Conservation (phyloP, 2,797 vertebrate species). For the Cyclopterus lumpus region DNA sequence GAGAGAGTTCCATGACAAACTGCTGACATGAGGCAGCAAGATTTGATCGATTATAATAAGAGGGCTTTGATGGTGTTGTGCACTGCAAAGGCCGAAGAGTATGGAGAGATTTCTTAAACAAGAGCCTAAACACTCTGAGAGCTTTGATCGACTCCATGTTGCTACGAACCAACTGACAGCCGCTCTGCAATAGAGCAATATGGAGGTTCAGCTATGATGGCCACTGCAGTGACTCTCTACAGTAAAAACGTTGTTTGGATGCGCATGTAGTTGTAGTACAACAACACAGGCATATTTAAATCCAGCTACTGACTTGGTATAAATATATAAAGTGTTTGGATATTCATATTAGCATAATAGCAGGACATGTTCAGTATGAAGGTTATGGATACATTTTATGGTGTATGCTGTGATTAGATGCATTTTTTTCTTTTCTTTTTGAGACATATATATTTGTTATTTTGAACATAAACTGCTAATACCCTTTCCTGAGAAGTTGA, state of each 20-base stretch:
- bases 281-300: conserved; percentile 41
- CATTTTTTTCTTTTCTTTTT: conserved; percentile 17
- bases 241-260: conserved; percentile 29
- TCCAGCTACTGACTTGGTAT: conserved; percentile 44
- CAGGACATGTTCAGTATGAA: conserved; percentile 37
- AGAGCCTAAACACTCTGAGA: conserved; percentile 19
- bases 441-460: conserved; percentile 44
- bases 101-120: conserved; percentile 8
- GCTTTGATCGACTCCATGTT: conserved; percentile 6
- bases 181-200: not conserved
- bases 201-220: conserved; percentile 7
- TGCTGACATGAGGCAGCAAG: conserved; percentile 52
- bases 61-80: conserved; percentile 25
- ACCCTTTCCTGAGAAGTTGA: conserved; percentile 82
- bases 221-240: not conserved
- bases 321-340: conserved; percentile 46
- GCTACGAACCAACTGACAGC: not conserved
- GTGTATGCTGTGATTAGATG: conserved; percentile 41
- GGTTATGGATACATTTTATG: conserved; percentile 50
- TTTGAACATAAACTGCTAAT: conserved; percentile 62
- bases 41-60: conserved; percentile 33
- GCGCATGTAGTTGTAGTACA: conserved; percentile 31
- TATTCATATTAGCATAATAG: conserved; percentile 51
- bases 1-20: conserved; percentile 49
- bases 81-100: conserved; percentile 26